Evolutionary conservation across 2,113 vertebrate species (phyloP).

Genomic region (Silurus glanis): DNA sequence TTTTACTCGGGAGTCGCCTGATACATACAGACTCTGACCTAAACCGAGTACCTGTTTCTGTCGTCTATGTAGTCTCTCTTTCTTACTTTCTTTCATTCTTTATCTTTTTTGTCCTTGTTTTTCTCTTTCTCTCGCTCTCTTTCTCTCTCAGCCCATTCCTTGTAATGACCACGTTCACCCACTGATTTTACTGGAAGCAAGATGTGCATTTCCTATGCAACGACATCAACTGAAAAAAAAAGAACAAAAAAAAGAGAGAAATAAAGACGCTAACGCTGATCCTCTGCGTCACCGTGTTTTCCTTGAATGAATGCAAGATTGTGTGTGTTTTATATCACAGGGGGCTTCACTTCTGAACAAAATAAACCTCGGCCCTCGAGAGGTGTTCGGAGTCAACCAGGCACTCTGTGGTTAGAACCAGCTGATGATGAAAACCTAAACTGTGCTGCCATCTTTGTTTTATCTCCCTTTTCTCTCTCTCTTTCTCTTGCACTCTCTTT

Average conservation of each 20-base stretch:
- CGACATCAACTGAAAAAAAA: conserved; percentile 77
- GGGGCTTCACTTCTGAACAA: background rate
- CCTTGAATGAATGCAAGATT: background rate
- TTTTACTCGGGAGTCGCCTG: conserved; percentile 2
- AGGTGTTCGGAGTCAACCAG: conserved; percentile 47
- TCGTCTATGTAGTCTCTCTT: conserved; percentile 63
- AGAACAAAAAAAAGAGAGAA: conserved; percentile 69
- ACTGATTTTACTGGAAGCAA: conserved; percentile 97
- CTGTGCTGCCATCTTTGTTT: conserved; percentile 22
- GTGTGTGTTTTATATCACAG: background rate
- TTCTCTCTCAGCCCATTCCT: conserved; percentile 86
- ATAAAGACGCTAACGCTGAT: conserved; percentile 96
- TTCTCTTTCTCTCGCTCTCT: conserved; percentile 73
- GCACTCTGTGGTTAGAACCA: conserved; percentile 50
- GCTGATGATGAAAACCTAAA: conserved; percentile 20
- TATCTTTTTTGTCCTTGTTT: conserved; percentile 65
- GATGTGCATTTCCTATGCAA: conserved; percentile 99
- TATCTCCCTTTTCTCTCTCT: background rate
- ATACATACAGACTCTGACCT: conserved; percentile 11
- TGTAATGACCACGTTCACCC: conserved; percentile 91
- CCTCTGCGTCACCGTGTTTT: conserved; percentile 52
- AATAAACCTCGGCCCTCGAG: background rate
- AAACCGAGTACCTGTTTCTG: conserved; percentile 15
- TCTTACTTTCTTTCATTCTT: conserved; percentile 79
- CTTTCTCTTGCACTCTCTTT: background rate